phyloP scores from a whole-genome alignment of 2,888 invertebrate species.

The Hydrotaea cyrtoneurina region DNA sequence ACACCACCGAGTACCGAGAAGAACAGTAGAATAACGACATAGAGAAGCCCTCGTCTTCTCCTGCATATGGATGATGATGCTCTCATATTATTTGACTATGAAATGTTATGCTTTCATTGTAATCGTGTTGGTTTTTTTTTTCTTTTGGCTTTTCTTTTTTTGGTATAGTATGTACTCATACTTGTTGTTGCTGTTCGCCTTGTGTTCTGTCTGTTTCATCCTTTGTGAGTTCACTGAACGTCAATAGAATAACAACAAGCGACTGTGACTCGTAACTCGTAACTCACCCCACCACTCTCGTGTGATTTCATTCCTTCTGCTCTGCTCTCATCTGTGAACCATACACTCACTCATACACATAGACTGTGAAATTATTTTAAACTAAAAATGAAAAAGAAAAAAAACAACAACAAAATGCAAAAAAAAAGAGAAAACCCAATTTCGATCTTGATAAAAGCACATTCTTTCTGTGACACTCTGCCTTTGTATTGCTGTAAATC shows the following conservation, averaged over 20 bases:
- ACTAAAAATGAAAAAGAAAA: constrained; percentile 7
- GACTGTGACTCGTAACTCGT: not conserved
- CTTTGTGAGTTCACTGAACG: constrained; percentile 76
- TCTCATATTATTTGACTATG: constrained; percentile 48
- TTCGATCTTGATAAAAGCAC: constrained; percentile 63
- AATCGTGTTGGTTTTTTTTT: constrained; percentile 40
- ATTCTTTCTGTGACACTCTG: constrained; percentile 62
- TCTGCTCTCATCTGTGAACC: constrained; percentile 42
- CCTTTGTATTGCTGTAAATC: constrained; percentile 56
- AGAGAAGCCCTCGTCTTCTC: constrained; percentile 25
- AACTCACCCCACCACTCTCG: constrained; percentile 6
- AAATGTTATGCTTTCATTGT: constrained; percentile 55
- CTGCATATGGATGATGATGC: constrained; percentile 47
- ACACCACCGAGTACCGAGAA: not conserved
- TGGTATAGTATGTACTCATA: not conserved
- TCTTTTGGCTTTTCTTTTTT: constrained; percentile 7
- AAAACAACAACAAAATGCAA: constrained; percentile 23
- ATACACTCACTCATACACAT: constrained; percentile 42
- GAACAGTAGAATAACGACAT: not conserved
- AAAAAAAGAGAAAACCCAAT: constrained; percentile 46
- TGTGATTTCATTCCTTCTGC: constrained; percentile 7
- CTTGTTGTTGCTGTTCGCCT: constrained; percentile 26
- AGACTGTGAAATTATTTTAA: constrained; percentile 22
- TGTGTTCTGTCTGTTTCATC: constrained; percentile 2
- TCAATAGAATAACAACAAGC: constrained; percentile 74